These are phyloP conservation scores for Cerastis leucographa DNA, from an alignment of 2,888 invertebrate species.

Conservation along the genomic window DNA sequence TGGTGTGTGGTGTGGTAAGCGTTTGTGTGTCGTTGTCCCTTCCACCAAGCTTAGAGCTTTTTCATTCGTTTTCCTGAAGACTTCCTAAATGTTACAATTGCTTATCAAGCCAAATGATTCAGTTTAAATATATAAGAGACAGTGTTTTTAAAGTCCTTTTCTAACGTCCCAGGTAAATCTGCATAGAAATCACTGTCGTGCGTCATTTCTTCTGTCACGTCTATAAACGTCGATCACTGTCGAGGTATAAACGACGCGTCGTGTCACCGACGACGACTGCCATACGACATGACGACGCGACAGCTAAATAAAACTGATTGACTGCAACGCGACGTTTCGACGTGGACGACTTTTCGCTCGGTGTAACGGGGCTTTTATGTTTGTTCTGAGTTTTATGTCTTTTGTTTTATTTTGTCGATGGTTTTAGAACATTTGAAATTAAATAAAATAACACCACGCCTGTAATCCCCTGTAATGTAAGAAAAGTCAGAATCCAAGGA, in stretches of 20 bases:
- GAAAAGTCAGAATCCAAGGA: too few relatives aligned
- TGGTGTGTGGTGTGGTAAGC: too few relatives aligned
- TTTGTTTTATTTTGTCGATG: conserved; percentile 6
- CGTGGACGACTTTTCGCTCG: conserved; percentile 55
- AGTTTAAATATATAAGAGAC: not conserved
- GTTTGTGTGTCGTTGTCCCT: too few relatives aligned
- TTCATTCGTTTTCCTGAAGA: not conserved
- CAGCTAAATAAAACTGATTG: conserved; percentile 68
- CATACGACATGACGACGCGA: conserved; percentile 65
- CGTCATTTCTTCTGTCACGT: conserved; percentile 56
- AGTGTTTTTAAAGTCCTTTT: not conserved
- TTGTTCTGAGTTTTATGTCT: conserved; percentile 12
- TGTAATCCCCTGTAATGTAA: too few relatives aligned
- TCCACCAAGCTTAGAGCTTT: too few relatives aligned
- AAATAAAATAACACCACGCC: too few relatives aligned
- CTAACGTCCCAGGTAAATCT: not conserved
- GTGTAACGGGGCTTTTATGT: conserved; percentile 49
- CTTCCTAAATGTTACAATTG: not conserved
- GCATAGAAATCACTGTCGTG: conserved; percentile 13
- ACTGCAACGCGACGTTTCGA: conserved; percentile 62
- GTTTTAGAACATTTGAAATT: not conserved
- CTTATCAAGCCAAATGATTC: not conserved
- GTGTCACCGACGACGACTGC: conserved; percentile 55
- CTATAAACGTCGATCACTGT: conserved; percentile 62
- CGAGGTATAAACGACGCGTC: conserved; percentile 54